A percentile compares a stretch with the other conserved stretches of the same genome.
Conservation (phyloP, 2,888 invertebrate species). For the Drosophila hawaiiensis region DNA sequence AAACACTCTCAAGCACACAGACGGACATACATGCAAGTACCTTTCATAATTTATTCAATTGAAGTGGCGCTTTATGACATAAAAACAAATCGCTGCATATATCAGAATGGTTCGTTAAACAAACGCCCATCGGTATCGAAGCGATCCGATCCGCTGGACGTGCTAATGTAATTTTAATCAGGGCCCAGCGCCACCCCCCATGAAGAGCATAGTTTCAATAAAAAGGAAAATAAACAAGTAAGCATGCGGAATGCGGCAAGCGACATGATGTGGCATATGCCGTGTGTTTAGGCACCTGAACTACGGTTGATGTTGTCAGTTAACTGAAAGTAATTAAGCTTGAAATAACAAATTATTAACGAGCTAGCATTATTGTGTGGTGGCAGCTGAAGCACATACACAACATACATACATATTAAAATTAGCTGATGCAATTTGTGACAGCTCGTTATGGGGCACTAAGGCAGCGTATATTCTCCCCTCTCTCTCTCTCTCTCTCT, state of each 20-base stretch:
- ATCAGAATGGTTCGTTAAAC: slow-evolving; percentile 57
- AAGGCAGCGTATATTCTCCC: not conserved
- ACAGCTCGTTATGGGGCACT: slow-evolving; percentile 37
- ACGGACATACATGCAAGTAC: not conserved
- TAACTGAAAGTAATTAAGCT: slow-evolving; percentile 57
- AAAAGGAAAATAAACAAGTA: slow-evolving; percentile 48
- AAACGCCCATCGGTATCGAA: slow-evolving; percentile 28
- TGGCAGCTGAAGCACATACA: slow-evolving; percentile 16
- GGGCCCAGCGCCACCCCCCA: not conserved
- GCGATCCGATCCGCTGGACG: slow-evolving; percentile 18
- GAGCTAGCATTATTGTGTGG: slow-evolving; percentile 23
- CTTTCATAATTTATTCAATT: slow-evolving; percentile 61
- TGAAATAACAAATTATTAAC: slow-evolving; percentile 54
- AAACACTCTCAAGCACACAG: slow-evolving; percentile 12
- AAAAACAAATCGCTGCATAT: slow-evolving; percentile 55
- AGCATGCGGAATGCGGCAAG: slow-evolving; percentile 28
- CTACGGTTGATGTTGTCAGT: slow-evolving; percentile 46
- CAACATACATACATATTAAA: slow-evolving; percentile 21
- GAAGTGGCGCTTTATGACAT: slow-evolving; percentile 48
- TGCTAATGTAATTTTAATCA: slow-evolving; percentile 67
- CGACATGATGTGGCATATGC: slow-evolving; percentile 17
- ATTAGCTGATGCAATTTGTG: slow-evolving; percentile 29
- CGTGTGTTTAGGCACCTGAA: slow-evolving; percentile 9
- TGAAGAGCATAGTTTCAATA: slow-evolving; percentile 55
- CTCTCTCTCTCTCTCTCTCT: not conserved